phyloP scores from a whole-genome alignment of 2,888 invertebrate genomes.

The Cerceris rybyensis region DNA sequence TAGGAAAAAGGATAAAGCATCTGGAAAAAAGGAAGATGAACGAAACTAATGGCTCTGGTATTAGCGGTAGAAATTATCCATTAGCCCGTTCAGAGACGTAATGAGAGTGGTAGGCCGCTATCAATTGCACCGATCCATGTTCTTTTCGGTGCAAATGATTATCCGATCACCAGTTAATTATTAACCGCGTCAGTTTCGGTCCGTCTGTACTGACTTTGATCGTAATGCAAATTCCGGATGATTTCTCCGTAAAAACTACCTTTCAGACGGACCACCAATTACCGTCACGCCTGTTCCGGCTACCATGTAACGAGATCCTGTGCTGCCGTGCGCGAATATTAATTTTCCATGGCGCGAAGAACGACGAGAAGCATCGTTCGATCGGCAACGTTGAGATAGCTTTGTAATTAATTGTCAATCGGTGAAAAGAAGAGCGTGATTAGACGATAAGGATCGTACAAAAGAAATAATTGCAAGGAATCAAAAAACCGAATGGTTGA shows the following conservation, averaged over 20 bases:
- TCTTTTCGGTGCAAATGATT: slow-evolving; percentile 9
- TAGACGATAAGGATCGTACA: background rate
- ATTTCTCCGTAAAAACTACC: background rate
- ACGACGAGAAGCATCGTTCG: background rate
- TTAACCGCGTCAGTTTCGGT: slow-evolving; percentile 1
- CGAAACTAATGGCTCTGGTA: background rate
- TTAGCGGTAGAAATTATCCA: slow-evolving; percentile 12
- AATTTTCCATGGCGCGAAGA: background rate
- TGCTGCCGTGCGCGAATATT: background rate
- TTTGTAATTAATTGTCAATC: background rate
- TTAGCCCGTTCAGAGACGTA: slow-evolving; percentile 1
- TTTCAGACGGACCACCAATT: background rate
- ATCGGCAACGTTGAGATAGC: background rate
- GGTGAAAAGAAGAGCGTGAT: background rate
- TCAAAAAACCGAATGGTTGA: background rate
- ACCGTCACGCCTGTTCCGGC: background rate
- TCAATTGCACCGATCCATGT: slow-evolving; percentile 7
- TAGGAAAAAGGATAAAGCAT: background rate
- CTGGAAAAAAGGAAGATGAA: background rate
- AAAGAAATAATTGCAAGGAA: background rate
- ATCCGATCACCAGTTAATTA: slow-evolving; percentile 27
- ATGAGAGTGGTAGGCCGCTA: background rate
- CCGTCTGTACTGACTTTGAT: slow-evolving; percentile 4
- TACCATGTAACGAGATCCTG: background rate
- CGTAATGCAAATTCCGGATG: background rate